Evolutionary conservation across 2,113 vertebrate species (phyloP), one percentile per base, ranked within the genome.

Genomic region (Takifugu flavidus): DNA sequence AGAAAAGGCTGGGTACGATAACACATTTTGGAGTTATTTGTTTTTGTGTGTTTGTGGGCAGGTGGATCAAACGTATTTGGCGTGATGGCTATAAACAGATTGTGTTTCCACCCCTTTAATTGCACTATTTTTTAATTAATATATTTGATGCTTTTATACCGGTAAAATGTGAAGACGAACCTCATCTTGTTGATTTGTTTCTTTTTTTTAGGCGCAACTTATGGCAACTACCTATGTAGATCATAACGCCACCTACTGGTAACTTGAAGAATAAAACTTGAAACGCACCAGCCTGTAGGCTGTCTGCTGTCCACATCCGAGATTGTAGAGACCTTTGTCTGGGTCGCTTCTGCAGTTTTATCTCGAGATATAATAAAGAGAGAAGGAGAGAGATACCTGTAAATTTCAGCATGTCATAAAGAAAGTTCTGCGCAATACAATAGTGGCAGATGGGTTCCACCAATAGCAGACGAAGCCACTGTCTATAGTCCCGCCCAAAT

Each of bases 241-340:
- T 27, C 27, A 28, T 58, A 72, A 59, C 72, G 55, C 85, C 82
- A 77, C 74, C 85, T 83, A 53, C 54, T 68, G 85, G 67, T 53
- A 15, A 26, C 47, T 45, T 49, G 43, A 28, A 20, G 54, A 70
- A 65, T 27, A 62, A 8, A 52, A 13, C n/a, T 47, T 47, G 1
- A 6, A 5, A 27, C 39, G 27, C 12, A 53, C 14, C 4, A 14
- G 13, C 34, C 4, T 62, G 7, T n/a, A 15, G 20, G 20, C 20
- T 20, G 20, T 46, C 13, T 46, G 2, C 14, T 20, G n/a, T 25
- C n/a, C 46, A 14, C 14, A n/a, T 6, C 13, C 3, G 46, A 8
- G 15, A 49, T 49, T 25, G n/a, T n/a, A 6, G 7, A 49, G 20
- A 49, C 51, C 39, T 53, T 7, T 14, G 10, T 53, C 2, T 13